Conservation (phyloP, 2,797 vertebrate genomes). For the Galago senegalensis region DNA sequence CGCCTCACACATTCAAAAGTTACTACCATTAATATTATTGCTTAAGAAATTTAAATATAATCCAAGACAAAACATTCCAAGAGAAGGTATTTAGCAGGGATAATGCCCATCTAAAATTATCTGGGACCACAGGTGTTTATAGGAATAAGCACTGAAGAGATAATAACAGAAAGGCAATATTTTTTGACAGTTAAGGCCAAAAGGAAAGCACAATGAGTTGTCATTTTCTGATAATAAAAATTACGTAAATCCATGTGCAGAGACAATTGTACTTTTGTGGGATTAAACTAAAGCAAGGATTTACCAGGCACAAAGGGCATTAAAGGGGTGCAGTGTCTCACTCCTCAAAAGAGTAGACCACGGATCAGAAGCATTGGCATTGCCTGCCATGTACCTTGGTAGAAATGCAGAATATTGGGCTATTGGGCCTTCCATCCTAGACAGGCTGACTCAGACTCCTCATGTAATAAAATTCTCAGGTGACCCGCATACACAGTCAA, state of each 20-base stretch:
- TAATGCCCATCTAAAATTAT: background rate
- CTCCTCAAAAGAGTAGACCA: background rate
- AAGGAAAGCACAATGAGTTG: background rate
- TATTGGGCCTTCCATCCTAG: background rate
- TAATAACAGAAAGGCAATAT: background rate
- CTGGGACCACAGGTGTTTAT: background rate
- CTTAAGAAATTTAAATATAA: slow-evolving; percentile 20
- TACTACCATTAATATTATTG: background rate
- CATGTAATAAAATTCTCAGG: background rate
- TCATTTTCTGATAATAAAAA: slow-evolving; percentile 47
- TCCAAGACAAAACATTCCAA: background rate
- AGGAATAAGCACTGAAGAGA: background rate
- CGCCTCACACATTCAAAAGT: background rate
- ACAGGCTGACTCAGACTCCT: background rate
- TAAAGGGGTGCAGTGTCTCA: background rate
- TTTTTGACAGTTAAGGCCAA: slow-evolving; percentile 46
- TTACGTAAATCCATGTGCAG: background rate
- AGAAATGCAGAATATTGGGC: background rate
- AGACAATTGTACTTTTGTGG: background rate
- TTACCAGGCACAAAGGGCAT: background rate
- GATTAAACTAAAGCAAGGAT: slow-evolving; percentile 29
- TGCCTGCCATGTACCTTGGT: background rate
- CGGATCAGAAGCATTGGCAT: background rate
- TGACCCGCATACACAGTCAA: background rate
- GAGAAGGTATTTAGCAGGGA: background rate